Evolutionary conservation across 2,888 invertebrate species (phyloP).

Genomic region (Drosophila anomelani): DNA sequence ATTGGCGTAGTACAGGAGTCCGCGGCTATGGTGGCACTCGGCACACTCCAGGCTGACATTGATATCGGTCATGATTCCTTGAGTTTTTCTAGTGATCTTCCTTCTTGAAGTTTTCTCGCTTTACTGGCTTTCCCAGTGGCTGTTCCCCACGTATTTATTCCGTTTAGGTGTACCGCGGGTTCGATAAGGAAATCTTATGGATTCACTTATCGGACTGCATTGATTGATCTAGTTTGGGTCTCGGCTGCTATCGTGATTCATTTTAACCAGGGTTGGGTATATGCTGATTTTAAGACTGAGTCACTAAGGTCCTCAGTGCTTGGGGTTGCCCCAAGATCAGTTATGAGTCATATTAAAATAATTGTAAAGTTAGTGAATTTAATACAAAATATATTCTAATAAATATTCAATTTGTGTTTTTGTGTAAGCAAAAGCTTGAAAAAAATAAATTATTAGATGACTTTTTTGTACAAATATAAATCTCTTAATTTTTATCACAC

Average conservation of each 20-base stretch:
- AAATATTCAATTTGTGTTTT: too few species aligned
- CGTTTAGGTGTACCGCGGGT: not conserved
- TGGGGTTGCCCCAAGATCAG: conserved; percentile 2
- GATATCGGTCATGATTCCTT: conserved; percentile 44
- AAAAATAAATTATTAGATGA: too few species aligned
- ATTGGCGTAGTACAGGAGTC: conserved; percentile 46
- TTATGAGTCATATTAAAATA: not conserved
- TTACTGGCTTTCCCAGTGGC: conserved; percentile 6
- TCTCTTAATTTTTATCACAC: too few species aligned
- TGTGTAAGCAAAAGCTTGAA: too few species aligned
- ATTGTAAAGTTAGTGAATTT: not conserved
- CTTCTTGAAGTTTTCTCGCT: not conserved
- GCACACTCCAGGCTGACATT: conserved; percentile 60
- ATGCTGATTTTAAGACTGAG: not conserved
- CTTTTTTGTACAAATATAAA: too few species aligned
- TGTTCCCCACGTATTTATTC: conserved; percentile 6
- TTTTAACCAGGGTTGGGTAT: conserved; percentile 11
- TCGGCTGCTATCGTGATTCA: conserved; percentile 7
- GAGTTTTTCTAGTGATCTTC: not conserved
- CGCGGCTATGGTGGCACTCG: conserved; percentile 70
- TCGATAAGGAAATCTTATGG: conserved; percentile 17
- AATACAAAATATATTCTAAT: too few species aligned
- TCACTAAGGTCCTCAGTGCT: not conserved
- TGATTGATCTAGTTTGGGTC: conserved; percentile 16
- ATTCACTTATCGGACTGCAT: conserved; percentile 7